Conservation (phyloP, 64 coral and sea anemone genomes). For the Montipora capricornis region DNA sequence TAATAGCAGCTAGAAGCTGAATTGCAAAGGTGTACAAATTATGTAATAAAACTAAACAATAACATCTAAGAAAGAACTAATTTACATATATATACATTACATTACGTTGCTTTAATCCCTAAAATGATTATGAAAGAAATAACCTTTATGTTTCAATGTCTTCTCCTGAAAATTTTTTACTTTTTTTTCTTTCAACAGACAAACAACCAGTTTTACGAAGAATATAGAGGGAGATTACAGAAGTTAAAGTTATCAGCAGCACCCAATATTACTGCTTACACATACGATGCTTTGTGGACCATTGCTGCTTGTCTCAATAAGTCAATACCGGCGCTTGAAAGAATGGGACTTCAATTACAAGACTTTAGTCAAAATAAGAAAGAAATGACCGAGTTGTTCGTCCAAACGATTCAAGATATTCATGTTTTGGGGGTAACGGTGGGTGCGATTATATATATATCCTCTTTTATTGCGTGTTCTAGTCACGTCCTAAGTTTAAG, state of each 20-base stretch:
- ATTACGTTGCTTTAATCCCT: too few species aligned
- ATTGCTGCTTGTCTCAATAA: constrained; percentile 73
- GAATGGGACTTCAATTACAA: constrained; percentile 49
- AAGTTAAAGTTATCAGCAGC: constrained; percentile 48
- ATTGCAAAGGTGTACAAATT: too few species aligned
- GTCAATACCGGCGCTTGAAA: constrained; percentile 54
- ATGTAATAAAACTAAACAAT: too few species aligned
- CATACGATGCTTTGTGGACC: constrained; percentile 87
- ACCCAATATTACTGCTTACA: constrained; percentile 82
- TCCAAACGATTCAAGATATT: constrained; percentile 71
- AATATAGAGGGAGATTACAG: constrained; percentile 62
- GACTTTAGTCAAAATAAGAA: constrained; percentile 53
- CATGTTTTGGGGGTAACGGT: constrained; percentile 83
- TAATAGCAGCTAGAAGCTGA: too few species aligned
- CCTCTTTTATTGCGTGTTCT: background rate
- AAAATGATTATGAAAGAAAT: too few species aligned
- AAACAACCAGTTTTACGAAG: constrained; percentile 48
- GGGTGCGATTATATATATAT: background rate
- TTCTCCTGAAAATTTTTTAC: too few species aligned
- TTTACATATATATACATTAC: too few species aligned
- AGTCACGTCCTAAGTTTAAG: too few species aligned
- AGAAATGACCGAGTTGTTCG: constrained; percentile 63
- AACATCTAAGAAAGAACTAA: too few species aligned
- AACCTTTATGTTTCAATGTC: too few species aligned
- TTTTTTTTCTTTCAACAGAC: constrained; percentile 47